A percentile compares a stretch with the other conserved stretches of the same genome.
Evolutionary conservation across 1,140 invertebrate genomes (phyloP).

Genomic region (Brachionus paranguensis): DNA sequence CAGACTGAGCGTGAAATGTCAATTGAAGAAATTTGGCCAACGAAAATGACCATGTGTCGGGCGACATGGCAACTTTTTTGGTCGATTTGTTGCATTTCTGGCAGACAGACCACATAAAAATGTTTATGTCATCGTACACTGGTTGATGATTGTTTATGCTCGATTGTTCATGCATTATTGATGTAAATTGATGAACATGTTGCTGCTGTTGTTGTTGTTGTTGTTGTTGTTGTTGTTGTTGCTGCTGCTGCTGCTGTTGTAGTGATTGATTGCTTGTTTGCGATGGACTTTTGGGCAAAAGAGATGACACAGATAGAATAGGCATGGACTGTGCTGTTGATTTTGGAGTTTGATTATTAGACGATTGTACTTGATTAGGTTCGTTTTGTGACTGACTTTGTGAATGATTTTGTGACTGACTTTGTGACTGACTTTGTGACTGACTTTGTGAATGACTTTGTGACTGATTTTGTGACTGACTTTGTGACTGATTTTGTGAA

Average conservation of each 20-base stretch:
- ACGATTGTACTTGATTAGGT: not conserved
- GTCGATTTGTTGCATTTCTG: constrained; percentile 33
- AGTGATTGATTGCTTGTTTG: not conserved
- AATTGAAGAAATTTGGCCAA: constrained; percentile 84
- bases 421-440: not conserved
- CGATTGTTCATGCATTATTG: not conserved
- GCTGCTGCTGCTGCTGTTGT: not conserved
- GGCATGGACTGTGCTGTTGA: not conserved
- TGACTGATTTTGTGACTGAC: not conserved
- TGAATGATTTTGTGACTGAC: no score
- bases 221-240: not conserved
- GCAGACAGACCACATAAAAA: constrained; percentile 41
- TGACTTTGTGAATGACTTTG: not conserved
- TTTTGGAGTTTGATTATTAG: not conserved
- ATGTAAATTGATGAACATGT: not conserved
- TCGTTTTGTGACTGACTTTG: not conserved
- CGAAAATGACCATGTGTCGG: constrained; percentile 75
- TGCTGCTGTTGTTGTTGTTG: not conserved
- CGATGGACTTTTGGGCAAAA: not conserved
- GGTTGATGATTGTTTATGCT: not conserved
- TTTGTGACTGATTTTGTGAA: not conserved
- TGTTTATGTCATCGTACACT: constrained; percentile 38
- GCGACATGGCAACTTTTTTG: constrained; percentile 64
- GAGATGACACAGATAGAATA: constrained; percentile 16
- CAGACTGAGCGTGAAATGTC: constrained; percentile 66